Evolutionary conservation across 2,888 invertebrate genomes (phyloP), one percentile per base, ranked within the genome.

Genomic region (Penaeus monodon): DNA sequence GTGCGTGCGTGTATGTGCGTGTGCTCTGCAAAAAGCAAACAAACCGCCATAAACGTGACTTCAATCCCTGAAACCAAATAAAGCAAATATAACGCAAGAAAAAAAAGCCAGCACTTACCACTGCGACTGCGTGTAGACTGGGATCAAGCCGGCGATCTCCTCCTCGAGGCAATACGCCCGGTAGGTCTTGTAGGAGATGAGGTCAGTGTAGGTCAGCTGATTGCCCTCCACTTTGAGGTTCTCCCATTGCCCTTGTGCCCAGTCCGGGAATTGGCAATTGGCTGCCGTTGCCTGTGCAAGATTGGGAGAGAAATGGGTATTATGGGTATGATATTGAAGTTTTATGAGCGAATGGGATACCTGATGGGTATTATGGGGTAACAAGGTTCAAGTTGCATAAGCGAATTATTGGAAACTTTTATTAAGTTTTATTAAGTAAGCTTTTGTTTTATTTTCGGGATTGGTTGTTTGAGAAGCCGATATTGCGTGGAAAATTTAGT

Each of bases 211-310:
- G 68, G 91, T 89, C 86, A 94, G 92, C 2, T 92, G 92, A 88
- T 92, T 92, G 80, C 93, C 93, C 44, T 93, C 92, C 22, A 94
- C 93, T 63, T 92, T 91, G 10, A 94, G 91, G 90, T 94, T 93
- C 92, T 94, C 94, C 95, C 95, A 95, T 85, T 94, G 92, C 44
- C 95, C 95, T 90, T 94, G 93, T 89, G 94, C 93, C 94, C 94
- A 95, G 89, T 94, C 93, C 0, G 95, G 95, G 91, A 94, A 95
- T 88, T 93, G 94, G 90, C 90, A 91, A 78, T 90, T 90, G 2
- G 90, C 88, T 8, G 81, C 76, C 8, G 90, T 90, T 27, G 90
- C 91, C 87, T 87, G 74, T 7, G 33, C 24, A 22, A 49, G 38
- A 74, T 29, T 29, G 24, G 22, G 63, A 24, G 0, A 8, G 27